phyloP scores from a whole-genome alignment of 2,113 vertebrate species.

The Cyanistes caeruleus region DNA sequence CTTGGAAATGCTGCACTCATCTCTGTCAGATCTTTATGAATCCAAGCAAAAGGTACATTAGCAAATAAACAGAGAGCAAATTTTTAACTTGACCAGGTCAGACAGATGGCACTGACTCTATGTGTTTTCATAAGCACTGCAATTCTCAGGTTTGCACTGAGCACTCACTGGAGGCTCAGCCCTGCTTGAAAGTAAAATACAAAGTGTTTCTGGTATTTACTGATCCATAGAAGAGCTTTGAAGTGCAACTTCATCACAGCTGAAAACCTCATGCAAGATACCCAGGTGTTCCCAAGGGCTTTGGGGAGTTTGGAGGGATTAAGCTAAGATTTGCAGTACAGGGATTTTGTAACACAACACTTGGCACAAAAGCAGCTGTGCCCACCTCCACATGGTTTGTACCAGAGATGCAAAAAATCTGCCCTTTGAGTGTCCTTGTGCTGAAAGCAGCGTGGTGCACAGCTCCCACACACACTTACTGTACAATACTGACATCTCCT shows the following conservation, averaged over 20 bases:
- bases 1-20: not conserved
- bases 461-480: not conserved
- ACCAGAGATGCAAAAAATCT: not conserved
- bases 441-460: not conserved
- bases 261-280: not conserved
- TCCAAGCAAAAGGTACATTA: not conserved
- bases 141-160: not conserved
- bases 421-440: not conserved
- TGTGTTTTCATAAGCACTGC: not conserved
- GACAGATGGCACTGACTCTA: rapidly evolving
- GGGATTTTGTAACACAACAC: not conserved
- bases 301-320: not conserved
- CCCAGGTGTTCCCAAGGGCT: not conserved
- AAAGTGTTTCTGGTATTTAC: not conserved
- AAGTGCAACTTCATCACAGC: not conserved
- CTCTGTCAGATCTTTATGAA: not conserved
- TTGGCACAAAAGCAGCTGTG: not conserved
- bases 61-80: not conserved
- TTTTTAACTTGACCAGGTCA: not conserved
- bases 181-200: not conserved
- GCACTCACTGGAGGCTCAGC: not conserved
- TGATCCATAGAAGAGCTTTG: not conserved
- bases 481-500: not conserved
- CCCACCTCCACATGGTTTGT: not conserved
- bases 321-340: not conserved